Base-by-base conservation (phyloP, 2,888 invertebrate species). In the Acanthacorydalis orientalis region DNA sequence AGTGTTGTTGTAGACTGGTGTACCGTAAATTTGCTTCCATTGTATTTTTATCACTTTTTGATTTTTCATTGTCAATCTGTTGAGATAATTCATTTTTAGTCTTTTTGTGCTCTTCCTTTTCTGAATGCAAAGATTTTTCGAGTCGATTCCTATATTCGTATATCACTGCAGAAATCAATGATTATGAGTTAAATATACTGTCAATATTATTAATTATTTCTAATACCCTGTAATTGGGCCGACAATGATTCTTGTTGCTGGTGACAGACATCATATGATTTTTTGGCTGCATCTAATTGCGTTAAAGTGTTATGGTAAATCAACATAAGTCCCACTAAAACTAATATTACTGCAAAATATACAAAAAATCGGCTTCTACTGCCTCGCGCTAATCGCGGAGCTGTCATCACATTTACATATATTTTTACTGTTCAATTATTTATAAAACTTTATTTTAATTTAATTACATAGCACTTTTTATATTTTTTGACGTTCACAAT, bases 231-330 rank as follows among this genome's bases (percentile, higher is more conserved):
- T 50, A 77, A 57, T 54, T 76, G 72, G 43, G 72, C 68, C 40
- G 72, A 72, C 40, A 76, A 59, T 43, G 73, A 71, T 53, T 77
- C 75, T 53, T 76, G 72, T 53, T 74, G 73, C 52, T 74, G 73
- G 52, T 70, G 70, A 56, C 77, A 77, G 50, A 68, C 64, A 47
- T 69, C 62, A 51, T 68, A 68, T 38, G 69, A 62, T 54, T 68
- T 71, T 54, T 69, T 66, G 16, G 68, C 66, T 56, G 74, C 73
- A 44, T 74, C 74, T 39, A 76, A 60, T 59, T 75, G 72, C 42
- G 70, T 63, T 54, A 75, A 70, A 7, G 73, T 72, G 58, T 70
- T 74, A 57, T 74, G 75, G 55, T 73, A 75, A 54, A 75, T 69
- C 46, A 72, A 74, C 49, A 76, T 65, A 55, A 75, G 67, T 34